Conservation (phyloP, 2,888 invertebrate genomes). For the Drosophila niveifrons region DNA sequence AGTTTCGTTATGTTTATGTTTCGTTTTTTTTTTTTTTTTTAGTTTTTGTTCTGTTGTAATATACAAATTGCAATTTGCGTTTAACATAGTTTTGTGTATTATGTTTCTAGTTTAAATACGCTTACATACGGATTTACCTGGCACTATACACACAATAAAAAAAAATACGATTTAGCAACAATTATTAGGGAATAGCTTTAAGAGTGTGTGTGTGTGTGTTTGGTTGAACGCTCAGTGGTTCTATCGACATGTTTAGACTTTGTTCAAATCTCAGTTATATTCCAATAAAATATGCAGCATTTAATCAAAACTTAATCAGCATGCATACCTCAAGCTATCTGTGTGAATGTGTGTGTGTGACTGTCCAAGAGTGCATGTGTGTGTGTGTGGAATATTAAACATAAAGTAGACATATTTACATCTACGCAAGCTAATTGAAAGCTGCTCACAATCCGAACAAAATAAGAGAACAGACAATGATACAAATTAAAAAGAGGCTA, state of each 20-base stretch:
- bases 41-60: conserved; percentile 56
- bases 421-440: conserved; percentile 11
- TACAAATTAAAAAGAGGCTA: conserved; percentile 11
- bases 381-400: conserved; percentile 14
- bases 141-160: conserved; percentile 53
- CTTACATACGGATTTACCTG: conserved; percentile 57
- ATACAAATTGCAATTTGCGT: conserved; percentile 57
- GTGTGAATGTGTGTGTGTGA: neutral
- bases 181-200: conserved; percentile 40
- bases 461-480: neutral
- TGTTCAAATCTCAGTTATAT: conserved; percentile 55
- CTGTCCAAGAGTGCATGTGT: conserved; percentile 1
- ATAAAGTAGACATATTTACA: conserved; percentile 30
- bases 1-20: conserved; percentile 16
- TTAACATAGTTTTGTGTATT: conserved; percentile 30
- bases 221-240: conserved; percentile 71
- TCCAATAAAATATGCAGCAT: conserved; percentile 35
- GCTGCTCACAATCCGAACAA: neutral
- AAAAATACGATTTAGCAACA: conserved; percentile 44
- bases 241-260: conserved; percentile 75
- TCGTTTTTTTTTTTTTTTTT: conserved; percentile 31
- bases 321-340: conserved; percentile 41
- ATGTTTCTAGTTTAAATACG: conserved; percentile 52
- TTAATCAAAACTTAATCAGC: conserved; percentile 42
- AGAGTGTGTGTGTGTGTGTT: conserved; percentile 37